These are phyloP conservation scores for Heliconius aoede DNA, from an alignment of 2,888 invertebrate species.

Conservation along the genomic window DNA sequence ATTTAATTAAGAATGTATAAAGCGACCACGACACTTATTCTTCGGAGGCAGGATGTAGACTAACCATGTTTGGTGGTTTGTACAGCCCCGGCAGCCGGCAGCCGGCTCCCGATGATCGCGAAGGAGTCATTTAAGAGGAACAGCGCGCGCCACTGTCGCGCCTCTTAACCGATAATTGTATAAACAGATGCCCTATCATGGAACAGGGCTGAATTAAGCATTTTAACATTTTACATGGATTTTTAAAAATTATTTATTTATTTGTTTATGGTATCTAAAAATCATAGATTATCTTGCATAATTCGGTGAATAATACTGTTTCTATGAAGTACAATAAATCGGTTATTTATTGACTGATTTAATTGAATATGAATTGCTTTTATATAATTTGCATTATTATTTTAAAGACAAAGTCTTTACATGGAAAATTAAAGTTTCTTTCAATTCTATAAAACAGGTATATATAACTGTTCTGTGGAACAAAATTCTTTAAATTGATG, in stretches of 20 bases:
- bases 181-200: conserved; percentile 79
- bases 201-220: conserved; percentile 59
- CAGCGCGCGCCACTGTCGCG: conserved; percentile 79
- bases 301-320: no score
- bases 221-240: neutral
- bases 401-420: no score
- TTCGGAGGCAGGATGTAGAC: conserved; percentile 63
- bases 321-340: no score
- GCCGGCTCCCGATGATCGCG: conserved; percentile 70
- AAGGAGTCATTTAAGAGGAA: conserved; percentile 83
- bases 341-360: no score
- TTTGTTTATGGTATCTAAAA: no score
- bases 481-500: no score
- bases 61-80: conserved; percentile 67
- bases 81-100: conserved; percentile 59
- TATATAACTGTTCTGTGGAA: no score
- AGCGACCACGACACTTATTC: conserved; percentile 36
- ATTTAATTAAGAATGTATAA: neutral
- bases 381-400: no score
- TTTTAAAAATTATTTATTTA: neutral
- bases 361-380: no score
- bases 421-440: no score
- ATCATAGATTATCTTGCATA: no score
- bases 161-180: conserved; percentile 81
- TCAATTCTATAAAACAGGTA: no score